Percentiles rank a stretch among this genome's conserved stretches.
phyloP scores from a whole-genome alignment of 2,113 vertebrate species.

The Alouatta palliata region DNA sequence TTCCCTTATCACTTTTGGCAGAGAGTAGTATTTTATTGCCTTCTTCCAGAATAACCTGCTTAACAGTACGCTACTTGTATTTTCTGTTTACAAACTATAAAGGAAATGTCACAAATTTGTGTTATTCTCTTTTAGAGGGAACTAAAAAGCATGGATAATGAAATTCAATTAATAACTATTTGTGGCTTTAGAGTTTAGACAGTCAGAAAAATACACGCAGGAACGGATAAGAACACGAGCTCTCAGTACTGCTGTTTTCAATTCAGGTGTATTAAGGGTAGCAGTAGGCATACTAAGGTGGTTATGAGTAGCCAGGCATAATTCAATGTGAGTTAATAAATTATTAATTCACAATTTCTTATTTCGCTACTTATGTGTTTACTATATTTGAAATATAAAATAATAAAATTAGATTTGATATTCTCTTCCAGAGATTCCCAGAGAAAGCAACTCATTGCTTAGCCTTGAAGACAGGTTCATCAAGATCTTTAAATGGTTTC shows the following conservation, averaged over 20 bases:
- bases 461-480: background rate
- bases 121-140: background rate
- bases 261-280: background rate
- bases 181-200: background rate
- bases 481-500: background rate
- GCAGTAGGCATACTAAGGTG: too few relatives aligned
- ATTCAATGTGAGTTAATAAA: background rate
- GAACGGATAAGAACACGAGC: background rate
- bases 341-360: background rate
- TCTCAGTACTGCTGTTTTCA: background rate
- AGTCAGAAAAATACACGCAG: background rate
- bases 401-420: background rate
- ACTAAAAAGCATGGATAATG: background rate
- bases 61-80: background rate
- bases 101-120: background rate
- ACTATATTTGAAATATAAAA: background rate
- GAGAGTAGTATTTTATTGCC: background rate
- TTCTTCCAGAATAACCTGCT: background rate
- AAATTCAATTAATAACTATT: background rate
- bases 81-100: conserved; percentile 1
- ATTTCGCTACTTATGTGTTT: background rate
- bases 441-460: background rate
- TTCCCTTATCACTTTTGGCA: background rate
- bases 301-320: background rate
- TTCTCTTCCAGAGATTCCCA: background rate